Conservation (phyloP, 2,113 vertebrate species). For the cattle (Bos taurus) region ARS-UCD2.0 NC_037351.1:4236501-4237000, state of each 20-base stretch:
- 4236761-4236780: background rate
- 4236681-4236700: background rate
- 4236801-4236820: background rate
- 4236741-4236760: background rate
- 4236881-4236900: background rate
- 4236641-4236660: background rate
- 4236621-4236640: background rate
- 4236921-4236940: background rate
- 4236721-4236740: background rate
- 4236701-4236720: background rate
- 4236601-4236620: background rate
- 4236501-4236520: rapidly evolving
- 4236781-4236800: background rate
- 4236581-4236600: background rate
- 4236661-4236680: background rate
- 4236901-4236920: background rate
- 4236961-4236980: background rate
- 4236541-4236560: background rate
- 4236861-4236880: background rate
- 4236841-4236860: background rate
- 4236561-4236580: background rate
- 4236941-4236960: background rate
- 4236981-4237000: background rate
- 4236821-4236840: background rate
- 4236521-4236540: background rate